These are phyloP conservation scores for Aphidius ervi DNA, from an alignment of 1,140 invertebrate genomes.

Conservation along the genomic window DNA sequence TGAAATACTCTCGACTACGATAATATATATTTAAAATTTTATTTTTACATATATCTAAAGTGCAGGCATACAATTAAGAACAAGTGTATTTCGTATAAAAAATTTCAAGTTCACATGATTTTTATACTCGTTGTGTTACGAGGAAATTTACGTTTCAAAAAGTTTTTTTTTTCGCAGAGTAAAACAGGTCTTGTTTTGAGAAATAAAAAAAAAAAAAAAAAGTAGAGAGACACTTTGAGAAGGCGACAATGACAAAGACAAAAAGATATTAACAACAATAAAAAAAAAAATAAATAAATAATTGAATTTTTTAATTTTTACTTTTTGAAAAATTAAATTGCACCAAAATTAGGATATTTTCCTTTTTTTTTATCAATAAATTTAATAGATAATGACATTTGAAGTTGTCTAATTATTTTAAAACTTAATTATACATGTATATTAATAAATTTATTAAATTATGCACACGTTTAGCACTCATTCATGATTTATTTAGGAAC, in stretches of 20 bases:
- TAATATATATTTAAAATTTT: background rate
- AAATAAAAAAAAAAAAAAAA: conserved; percentile 6
- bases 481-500: conserved; percentile 54
- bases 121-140: background rate
- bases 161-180: background rate
- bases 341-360: too few relatives aligned
- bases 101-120: conserved; percentile 5
- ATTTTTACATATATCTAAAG: conserved; percentile 3
- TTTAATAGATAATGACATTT: conserved; percentile 2
- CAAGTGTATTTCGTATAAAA: conserved; percentile 6
- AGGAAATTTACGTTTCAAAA: background rate
- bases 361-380: background rate
- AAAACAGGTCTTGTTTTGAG: background rate
- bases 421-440: conserved; percentile 19
- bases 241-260: conserved; percentile 15
- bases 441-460: conserved; percentile 41
- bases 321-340: too few relatives aligned
- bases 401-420: conserved; percentile 6
- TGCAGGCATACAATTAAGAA: background rate
- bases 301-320: background rate
- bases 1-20: too few relatives aligned
- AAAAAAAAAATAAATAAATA: background rate
- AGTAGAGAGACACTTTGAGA: background rate
- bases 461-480: conserved; percentile 48
- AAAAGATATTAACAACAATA: conserved; percentile 8